Percentiles rank a stretch among this genome's conserved stretches.
Evolutionary conservation across 1,140 invertebrate genomes (phyloP).

Genomic region (Drosophila oshimai): DNA sequence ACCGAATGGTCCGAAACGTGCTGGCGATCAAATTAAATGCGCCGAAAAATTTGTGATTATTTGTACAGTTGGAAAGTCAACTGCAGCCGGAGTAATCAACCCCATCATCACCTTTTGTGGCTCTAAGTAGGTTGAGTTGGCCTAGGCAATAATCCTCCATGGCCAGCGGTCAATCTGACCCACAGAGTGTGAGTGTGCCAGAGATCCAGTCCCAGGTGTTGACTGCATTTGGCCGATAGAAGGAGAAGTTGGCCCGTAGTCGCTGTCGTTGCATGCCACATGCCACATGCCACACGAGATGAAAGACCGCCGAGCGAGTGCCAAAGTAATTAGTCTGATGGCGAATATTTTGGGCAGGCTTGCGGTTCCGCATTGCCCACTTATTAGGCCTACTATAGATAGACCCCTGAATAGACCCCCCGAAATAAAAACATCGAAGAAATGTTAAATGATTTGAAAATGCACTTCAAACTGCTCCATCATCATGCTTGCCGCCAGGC

Average conservation of each 20-base stretch:
- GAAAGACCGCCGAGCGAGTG: slow-evolving; percentile 74
- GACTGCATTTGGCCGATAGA: slow-evolving; percentile 39
- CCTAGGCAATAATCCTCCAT: slow-evolving; percentile 13
- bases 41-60: slow-evolving; percentile 75
- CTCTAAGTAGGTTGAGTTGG: slow-evolving; percentile 67
- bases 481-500: slow-evolving; percentile 52
- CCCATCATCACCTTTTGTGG: slow-evolving; percentile 78
- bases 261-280: slow-evolving; percentile 57
- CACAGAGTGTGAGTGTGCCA: slow-evolving; percentile 35
- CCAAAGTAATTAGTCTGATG: slow-evolving; percentile 77
- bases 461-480: slow-evolving; percentile 72
- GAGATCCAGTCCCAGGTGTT: slow-evolving; percentile 9
- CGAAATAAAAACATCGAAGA: background rate
- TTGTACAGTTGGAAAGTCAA: slow-evolving; percentile 76
- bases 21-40: slow-evolving; percentile 77
- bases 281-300: slow-evolving; percentile 69
- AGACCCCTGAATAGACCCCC: slow-evolving; percentile 43
- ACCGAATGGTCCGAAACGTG: slow-evolving; percentile 58
- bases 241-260: no score
- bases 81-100: slow-evolving; percentile 75
- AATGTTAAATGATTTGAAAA: slow-evolving; percentile 55
- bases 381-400: slow-evolving; percentile 70
- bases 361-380: slow-evolving; percentile 70
- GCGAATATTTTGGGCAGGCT: slow-evolving; percentile 71
- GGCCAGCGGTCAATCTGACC: slow-evolving; percentile 33